Evolutionary conservation across 2,888 invertebrate genomes (phyloP).

Genomic region (Gryllus longicercus): DNA sequence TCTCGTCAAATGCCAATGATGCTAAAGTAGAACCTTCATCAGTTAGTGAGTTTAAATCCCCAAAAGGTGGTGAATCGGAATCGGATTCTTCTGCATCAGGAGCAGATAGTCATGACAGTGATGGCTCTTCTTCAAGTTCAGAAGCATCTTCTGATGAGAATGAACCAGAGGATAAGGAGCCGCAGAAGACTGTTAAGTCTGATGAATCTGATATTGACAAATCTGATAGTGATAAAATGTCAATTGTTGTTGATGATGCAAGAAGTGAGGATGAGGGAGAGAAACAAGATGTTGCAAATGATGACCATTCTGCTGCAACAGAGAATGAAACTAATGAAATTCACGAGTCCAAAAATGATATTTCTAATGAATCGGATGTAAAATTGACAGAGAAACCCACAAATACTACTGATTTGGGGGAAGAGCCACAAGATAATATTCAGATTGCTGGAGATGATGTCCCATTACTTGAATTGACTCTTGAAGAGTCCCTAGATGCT

Average conservation of each 20-base stretch:
- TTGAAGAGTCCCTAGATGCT: conserved; percentile 72
- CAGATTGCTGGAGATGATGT: conserved; percentile 60
- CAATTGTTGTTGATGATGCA: conserved; percentile 53
- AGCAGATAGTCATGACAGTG: conserved; percentile 22
- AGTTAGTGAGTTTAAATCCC: neutral
- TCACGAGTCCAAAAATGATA: conserved; percentile 35
- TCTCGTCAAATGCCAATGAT: neutral
- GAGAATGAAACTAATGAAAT: conserved; percentile 37
- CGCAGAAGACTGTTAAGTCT: neutral
- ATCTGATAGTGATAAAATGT: conserved; percentile 60
- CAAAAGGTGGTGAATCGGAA: conserved; percentile 23
- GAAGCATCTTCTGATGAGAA: conserved; percentile 31
- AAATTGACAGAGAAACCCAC: conserved; percentile 2
- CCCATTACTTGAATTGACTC: conserved; percentile 64
- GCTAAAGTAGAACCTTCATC: conserved; percentile 21
- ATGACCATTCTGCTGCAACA: conserved; percentile 40
- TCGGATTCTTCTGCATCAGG: conserved; percentile 31
- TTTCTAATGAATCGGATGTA: neutral
- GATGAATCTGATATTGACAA: conserved; percentile 52
- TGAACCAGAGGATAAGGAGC: conserved; percentile 25
- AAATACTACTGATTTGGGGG: neutral
- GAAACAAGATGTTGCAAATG: conserved; percentile 26
- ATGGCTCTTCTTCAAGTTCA: conserved; percentile 21
- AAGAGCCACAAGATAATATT: conserved; percentile 34
- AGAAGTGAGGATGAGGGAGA: conserved; percentile 33